Evolutionary conservation across 2,113 vertebrate genomes (phyloP).

Genomic region (Oreochromis aureus): DNA sequence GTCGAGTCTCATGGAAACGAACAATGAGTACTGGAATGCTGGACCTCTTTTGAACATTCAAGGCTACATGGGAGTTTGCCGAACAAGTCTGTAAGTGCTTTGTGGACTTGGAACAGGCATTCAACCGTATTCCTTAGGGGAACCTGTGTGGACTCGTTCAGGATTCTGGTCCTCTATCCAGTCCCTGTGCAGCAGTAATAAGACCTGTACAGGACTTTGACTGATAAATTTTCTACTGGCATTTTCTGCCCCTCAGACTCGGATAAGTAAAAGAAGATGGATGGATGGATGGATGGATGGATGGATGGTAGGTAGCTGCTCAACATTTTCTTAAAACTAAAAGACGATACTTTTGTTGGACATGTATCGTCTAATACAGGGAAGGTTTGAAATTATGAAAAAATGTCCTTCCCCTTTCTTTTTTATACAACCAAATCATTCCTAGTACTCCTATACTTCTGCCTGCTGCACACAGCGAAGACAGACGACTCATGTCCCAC

Average conservation of each 20-base stretch:
- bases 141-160: background rate
- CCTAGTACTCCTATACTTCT: slow-evolving; percentile 14
- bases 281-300: too few species aligned
- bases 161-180: background rate
- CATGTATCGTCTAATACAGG: background rate
- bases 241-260: background rate
- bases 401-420: background rate
- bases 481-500: slow-evolving; percentile 49
- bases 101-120: background rate
- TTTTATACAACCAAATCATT: background rate
- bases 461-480: slow-evolving; percentile 47
- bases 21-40: background rate
- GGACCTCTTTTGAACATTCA: background rate
- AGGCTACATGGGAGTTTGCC: accelerated
- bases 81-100: background rate
- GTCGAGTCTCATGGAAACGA: background rate
- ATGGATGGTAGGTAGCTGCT: background rate
- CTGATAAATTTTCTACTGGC: background rate
- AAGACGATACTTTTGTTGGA: background rate
- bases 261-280: background rate
- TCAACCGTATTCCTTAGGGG: accelerated
- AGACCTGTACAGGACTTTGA: background rate
- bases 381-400: background rate
- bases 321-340: background rate
- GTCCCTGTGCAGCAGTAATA: background rate